These are phyloP conservation scores for Vannuccia rotundouncinata DNA, from an alignment of 2,888 invertebrate species.

Conservation along the genomic window DNA sequence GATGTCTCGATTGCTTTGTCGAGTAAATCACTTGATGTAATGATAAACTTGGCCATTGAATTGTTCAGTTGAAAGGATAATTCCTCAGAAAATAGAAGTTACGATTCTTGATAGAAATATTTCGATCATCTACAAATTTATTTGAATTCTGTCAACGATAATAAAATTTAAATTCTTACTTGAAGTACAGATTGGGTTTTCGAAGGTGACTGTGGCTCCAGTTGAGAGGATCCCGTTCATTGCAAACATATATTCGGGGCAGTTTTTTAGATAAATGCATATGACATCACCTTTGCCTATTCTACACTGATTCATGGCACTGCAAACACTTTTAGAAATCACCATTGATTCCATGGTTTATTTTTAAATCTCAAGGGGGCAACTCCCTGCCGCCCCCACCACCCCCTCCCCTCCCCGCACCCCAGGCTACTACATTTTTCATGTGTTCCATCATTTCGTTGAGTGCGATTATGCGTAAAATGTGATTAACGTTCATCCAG, in stretches of 20 bases:
- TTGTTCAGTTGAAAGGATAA: constrained; percentile 33
- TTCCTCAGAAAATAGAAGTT: constrained; percentile 31
- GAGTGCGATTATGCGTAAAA: too few relatives aligned
- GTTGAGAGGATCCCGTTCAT: constrained; percentile 46
- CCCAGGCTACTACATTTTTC: too few relatives aligned
- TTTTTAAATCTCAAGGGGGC: too few relatives aligned
- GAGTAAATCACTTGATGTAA: constrained; percentile 33
- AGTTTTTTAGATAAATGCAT: constrained; percentile 48
- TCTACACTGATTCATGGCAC: constrained; percentile 47
- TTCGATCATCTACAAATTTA: too few relatives aligned
- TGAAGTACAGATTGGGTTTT: constrained; percentile 48
- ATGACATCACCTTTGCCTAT: constrained; percentile 51
- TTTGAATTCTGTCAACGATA: too few relatives aligned
- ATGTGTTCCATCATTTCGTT: too few relatives aligned
- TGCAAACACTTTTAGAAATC: constrained; percentile 46
- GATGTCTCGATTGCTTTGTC: constrained; percentile 33
- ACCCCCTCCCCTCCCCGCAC: too few relatives aligned
- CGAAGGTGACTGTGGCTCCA: constrained; percentile 46
- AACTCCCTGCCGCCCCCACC: too few relatives aligned
- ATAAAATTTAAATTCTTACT: too few relatives aligned
- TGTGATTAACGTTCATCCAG: too few relatives aligned
- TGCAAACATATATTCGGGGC: constrained; percentile 48
- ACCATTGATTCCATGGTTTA: too few relatives aligned
- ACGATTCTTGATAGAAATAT: background rate
- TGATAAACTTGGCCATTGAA: constrained; percentile 17